Evolutionary conservation across 2,888 invertebrate species (phyloP), one percentile per base, ranked within the genome.

Genomic region (Leucoma salicis): DNA sequence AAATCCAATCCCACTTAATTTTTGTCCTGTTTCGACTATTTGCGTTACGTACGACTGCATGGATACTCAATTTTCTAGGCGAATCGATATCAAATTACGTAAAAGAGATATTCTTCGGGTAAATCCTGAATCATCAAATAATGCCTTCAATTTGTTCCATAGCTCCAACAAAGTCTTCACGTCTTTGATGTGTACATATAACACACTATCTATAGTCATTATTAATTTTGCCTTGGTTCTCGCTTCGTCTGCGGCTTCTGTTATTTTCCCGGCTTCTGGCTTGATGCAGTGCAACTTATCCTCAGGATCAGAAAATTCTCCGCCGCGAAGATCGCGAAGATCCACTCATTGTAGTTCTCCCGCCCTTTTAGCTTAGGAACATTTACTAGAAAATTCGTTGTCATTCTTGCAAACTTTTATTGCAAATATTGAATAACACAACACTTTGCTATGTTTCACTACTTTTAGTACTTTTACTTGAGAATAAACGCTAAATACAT

Each of bases 1-100:
- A 14, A 46, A 46, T 7, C 42, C 42, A 0, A 42, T 39, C 11
- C 42, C 46, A 2, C 14, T 24, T 2, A 47, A 15, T 15, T 32
- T 47, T 14, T 47, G 47, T 4, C 36, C 31, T 3, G 40, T 37
- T 7, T 47, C 42, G 2, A 47, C 28, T n/a, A 43, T 18, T 16
- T 48, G 48, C 5, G 48, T 48, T 1, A 40, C 48, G 12, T 48
- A 43, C 0, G 40, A 21, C 8, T 11, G 39, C 48, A 48, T 43
- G 0, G 35, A 43, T 1, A 2, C 13, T 11, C 39, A 42, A 31
- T 42, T 49, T 37, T 49, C 42, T 0, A 38, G 28, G 2, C 45
- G n/a, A 1, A 45, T 37, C 6, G 49, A 49, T 12, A 49, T 46
- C 1, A 46, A 31, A 13, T 40, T 39, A 2, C 42, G 18, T 10